Conservation (phyloP, 1,140 invertebrate species). For the Sycophila sp. region DNA sequence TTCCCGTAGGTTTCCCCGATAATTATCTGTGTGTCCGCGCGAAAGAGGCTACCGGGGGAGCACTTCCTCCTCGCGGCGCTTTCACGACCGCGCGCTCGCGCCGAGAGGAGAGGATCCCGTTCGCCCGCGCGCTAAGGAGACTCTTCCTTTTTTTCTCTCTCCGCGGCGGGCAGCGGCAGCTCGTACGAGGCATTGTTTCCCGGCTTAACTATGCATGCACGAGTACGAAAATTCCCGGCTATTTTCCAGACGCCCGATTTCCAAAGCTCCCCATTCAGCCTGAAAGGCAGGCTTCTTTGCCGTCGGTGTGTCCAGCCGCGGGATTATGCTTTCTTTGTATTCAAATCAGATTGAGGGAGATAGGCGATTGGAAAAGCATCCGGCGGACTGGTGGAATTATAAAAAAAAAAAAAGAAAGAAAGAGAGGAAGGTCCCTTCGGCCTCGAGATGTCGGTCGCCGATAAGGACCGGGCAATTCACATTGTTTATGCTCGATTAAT, state of each 20-base stretch:
- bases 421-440: too few relatives aligned
- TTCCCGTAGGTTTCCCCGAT: constrained; percentile 55
- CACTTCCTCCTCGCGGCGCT: background rate
- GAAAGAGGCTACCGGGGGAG: background rate
- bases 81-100: background rate
- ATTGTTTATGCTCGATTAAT: background rate
- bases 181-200: background rate
- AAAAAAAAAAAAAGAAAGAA: too few relatives aligned
- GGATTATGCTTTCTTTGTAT: background rate
- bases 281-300: background rate
- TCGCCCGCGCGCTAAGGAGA: too few relatives aligned
- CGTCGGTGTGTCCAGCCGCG: background rate
- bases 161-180: too few relatives aligned
- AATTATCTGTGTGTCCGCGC: constrained; percentile 55
- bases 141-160: too few relatives aligned
- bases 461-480: too few relatives aligned
- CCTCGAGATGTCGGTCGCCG: too few relatives aligned
- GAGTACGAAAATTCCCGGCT: too few relatives aligned
- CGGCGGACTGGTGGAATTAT: too few relatives aligned
- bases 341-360: background rate
- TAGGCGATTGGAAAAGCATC: background rate
- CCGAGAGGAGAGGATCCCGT: too few relatives aligned
- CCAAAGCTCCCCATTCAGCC: background rate
- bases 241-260: too few relatives aligned
- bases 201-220: too few relatives aligned